Conservation (phyloP, 1,140 invertebrate species). For the Drosophila triauraria region DNA sequence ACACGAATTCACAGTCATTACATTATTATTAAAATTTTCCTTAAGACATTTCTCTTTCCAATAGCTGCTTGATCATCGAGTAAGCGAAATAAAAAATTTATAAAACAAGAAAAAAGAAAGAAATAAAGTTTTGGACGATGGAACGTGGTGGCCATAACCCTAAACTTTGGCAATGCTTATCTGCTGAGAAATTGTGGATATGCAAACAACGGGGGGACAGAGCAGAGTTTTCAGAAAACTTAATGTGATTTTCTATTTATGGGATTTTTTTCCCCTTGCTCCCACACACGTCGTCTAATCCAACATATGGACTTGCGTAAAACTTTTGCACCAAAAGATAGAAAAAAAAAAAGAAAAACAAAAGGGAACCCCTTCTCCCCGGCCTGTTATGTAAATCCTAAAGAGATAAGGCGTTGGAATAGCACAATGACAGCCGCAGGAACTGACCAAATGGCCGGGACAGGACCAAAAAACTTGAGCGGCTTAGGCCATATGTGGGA, state of each 20-base stretch:
- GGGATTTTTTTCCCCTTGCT: constrained; percentile 57
- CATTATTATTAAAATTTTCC: neutral
- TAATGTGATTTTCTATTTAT: constrained; percentile 83
- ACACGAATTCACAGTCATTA: too few relatives aligned
- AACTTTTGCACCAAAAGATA: constrained; percentile 63
- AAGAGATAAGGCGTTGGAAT: constrained; percentile 83
- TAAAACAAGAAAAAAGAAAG: constrained; percentile 24
- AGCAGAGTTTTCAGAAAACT: constrained; percentile 64
- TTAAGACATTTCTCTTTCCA: constrained; percentile 1
- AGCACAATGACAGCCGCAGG: constrained; percentile 84
- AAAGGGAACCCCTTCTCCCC: constrained; percentile 6
- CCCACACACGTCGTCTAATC: constrained; percentile 51
- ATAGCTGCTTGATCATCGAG: constrained; percentile 28
- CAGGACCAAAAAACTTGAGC: constrained; percentile 42
- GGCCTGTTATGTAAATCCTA: constrained; percentile 76
- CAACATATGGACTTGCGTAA: constrained; percentile 80
- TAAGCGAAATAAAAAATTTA: constrained; percentile 36
- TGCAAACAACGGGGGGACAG: constrained; percentile 66
- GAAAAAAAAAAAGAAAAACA: constrained; percentile 23
- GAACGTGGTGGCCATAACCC: constrained; percentile 71
- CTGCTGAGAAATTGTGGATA: constrained; percentile 61
- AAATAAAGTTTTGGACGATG: constrained; percentile 35
- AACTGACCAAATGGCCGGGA: constrained; percentile 78
- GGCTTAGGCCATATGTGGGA: constrained; percentile 15
- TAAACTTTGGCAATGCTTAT: constrained; percentile 76